These are phyloP conservation scores for Onthophagus sagittarius DNA, from an alignment of 2,888 invertebrate species.

Conservation along the genomic window DNA sequence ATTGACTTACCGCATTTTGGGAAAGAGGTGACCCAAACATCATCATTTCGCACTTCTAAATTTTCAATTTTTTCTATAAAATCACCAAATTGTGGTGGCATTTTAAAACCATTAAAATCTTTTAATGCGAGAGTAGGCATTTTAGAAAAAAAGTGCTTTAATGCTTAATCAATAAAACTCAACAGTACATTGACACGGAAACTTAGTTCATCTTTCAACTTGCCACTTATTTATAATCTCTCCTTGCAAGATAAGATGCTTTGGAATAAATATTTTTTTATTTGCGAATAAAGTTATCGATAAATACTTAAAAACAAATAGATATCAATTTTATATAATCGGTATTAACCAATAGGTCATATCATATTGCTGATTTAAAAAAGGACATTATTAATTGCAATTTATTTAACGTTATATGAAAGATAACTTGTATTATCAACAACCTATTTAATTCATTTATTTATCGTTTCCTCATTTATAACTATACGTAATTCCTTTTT, in stretches of 20 bases:
- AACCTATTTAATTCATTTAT: not conserved
- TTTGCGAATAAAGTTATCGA: too few relatives aligned
- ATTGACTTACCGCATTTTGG: conserved; percentile 43
- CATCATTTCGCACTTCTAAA: conserved; percentile 20
- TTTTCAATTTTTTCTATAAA: conserved; percentile 17
- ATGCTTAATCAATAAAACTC: too few relatives aligned
- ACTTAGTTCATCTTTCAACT: too few relatives aligned
- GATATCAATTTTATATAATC: too few relatives aligned
- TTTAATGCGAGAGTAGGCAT: not conserved
- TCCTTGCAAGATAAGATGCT: not conserved
- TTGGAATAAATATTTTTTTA: too few relatives aligned
- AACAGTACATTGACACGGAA: too few relatives aligned
- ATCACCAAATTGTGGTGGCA: not conserved
- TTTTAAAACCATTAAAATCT: not conserved
- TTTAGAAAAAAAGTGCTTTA: not conserved
- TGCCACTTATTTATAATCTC: not conserved
- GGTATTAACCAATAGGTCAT: too few relatives aligned
- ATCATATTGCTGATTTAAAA: too few relatives aligned
- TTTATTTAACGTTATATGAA: not conserved
- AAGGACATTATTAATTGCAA: too few relatives aligned
- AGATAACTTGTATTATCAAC: not conserved
- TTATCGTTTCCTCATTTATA: not conserved
- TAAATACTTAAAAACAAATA: too few relatives aligned
- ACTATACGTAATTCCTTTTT: not conserved
- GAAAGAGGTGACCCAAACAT: conserved; percentile 21